Percentiles rank a stretch among this genome's conserved stretches.
These are phyloP conservation scores for Drosophila lacertosa DNA, from an alignment of 1,140 invertebrate genomes.

Conservation along the genomic window DNA sequence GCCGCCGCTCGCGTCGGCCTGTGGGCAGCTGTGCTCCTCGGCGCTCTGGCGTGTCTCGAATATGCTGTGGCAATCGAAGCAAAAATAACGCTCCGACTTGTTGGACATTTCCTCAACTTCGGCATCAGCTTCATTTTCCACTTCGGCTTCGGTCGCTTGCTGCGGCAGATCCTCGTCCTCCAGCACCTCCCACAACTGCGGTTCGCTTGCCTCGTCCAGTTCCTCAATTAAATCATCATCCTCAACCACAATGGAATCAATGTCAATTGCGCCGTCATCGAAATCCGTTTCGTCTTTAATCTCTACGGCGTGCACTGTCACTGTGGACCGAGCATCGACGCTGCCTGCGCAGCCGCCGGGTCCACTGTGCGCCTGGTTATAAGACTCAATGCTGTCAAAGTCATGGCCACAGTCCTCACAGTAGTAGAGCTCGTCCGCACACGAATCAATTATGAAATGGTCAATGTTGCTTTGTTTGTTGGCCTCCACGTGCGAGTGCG, in stretches of 20 bases:
- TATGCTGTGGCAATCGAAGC: conserved; percentile 73
- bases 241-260: conserved; percentile 15
- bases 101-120: conserved; percentile 13
- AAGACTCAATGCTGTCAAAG: conserved; percentile 42
- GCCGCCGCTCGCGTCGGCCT: conserved; percentile 26
- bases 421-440: conserved; percentile 36
- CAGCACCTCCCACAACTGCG: conserved; percentile 59
- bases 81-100: conserved; percentile 67
- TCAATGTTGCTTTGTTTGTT: conserved; percentile 18
- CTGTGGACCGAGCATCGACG: conserved; percentile 7
- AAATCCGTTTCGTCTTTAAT: conserved; percentile 16
- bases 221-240: conserved; percentile 44
- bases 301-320: conserved; percentile 10
- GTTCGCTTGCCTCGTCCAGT: conserved; percentile 41
- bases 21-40: conserved; percentile 68
- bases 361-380: conserved; percentile 36
- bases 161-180: conserved; percentile 18
- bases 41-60: conserved; percentile 64
- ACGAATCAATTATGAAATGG: conserved; percentile 15
- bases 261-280: conserved; percentile 27
- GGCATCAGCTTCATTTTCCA: not conserved
- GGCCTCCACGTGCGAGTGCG: conserved; percentile 49
- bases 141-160: not conserved
- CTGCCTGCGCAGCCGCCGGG: conserved; percentile 7
- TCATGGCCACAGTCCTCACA: conserved; percentile 55